Percentiles rank a stretch among this genome's conserved stretches.
Conservation (phyloP, 1,140 invertebrate genomes). For the Dendrolimus punctatus region DNA sequence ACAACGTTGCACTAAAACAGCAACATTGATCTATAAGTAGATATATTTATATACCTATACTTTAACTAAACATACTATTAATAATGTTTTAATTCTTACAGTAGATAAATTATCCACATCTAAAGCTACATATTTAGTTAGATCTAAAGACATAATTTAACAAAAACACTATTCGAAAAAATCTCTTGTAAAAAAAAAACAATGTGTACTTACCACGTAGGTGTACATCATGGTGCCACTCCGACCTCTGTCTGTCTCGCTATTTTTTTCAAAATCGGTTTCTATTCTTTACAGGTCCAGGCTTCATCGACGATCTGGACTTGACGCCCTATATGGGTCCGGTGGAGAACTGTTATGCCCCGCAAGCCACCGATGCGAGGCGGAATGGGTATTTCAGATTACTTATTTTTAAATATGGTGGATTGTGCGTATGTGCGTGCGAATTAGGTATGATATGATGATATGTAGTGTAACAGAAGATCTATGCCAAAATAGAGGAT, state of each 20-base stretch:
- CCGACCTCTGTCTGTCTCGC: too few species aligned
- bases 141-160: slow-evolving; percentile 3
- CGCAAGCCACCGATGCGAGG: slow-evolving; percentile 40
- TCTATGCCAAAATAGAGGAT: too few species aligned
- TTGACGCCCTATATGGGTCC: slow-evolving; percentile 54
- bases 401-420: background rate
- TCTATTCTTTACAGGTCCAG: slow-evolving; percentile 40
- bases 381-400: slow-evolving; percentile 38
- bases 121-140: background rate
- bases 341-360: slow-evolving; percentile 48
- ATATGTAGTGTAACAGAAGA: too few species aligned
- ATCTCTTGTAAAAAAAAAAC: background rate
- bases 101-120: too few species aligned
- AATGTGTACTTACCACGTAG: background rate
- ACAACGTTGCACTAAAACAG: too few species aligned
- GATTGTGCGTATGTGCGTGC: too few species aligned
- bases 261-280: slow-evolving; percentile 1
- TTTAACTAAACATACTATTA: too few species aligned
- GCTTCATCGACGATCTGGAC: slow-evolving; percentile 58
- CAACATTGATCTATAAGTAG: too few species aligned
- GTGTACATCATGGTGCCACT: too few species aligned
- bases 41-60: too few species aligned
- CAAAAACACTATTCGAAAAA: background rate
- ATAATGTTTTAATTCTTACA: too few species aligned
- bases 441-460: too few species aligned